These are phyloP conservation scores for Macrobrachium rosenbergii DNA, from an alignment of 1,140 invertebrate genomes.

Conservation along the genomic window DNA sequence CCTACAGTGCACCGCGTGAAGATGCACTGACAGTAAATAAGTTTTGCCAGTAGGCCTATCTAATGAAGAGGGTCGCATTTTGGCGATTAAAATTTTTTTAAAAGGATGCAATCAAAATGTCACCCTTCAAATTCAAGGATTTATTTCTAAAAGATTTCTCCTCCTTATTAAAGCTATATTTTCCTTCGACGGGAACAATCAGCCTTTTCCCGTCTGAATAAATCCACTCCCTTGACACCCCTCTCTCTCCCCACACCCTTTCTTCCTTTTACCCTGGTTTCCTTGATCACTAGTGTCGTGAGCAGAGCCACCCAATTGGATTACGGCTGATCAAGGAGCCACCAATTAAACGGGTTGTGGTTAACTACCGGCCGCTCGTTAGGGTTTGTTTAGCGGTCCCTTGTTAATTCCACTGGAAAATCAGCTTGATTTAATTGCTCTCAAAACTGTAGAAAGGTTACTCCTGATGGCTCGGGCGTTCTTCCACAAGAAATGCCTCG, in stretches of 20 bases:
- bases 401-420: background rate
- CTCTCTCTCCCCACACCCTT: background rate
- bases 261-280: background rate
- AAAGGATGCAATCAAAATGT: too few species aligned
- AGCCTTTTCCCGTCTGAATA: background rate
- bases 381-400: background rate
- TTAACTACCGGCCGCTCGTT: background rate
- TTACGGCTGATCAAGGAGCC: constrained; percentile 31
- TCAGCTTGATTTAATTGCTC: too few species aligned
- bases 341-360: constrained; percentile 34
- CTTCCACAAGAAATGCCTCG: too few species aligned
- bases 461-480: too few species aligned
- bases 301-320: constrained; percentile 33
- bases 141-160: too few species aligned
- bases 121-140: too few species aligned
- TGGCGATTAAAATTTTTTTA: too few species aligned
- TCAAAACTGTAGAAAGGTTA: too few species aligned
- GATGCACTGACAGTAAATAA: too few species aligned
- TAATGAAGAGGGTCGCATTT: too few species aligned
- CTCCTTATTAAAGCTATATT: background rate
- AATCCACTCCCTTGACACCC: background rate
- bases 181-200: background rate
- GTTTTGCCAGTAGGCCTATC: too few species aligned
- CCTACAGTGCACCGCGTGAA: too few species aligned
- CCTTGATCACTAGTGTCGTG: constrained; percentile 13